A percentile compares a stretch with the other conserved stretches of the same genome.
Conservation (phyloP, 2,888 invertebrate species). For the Nymphalis c-album region DNA sequence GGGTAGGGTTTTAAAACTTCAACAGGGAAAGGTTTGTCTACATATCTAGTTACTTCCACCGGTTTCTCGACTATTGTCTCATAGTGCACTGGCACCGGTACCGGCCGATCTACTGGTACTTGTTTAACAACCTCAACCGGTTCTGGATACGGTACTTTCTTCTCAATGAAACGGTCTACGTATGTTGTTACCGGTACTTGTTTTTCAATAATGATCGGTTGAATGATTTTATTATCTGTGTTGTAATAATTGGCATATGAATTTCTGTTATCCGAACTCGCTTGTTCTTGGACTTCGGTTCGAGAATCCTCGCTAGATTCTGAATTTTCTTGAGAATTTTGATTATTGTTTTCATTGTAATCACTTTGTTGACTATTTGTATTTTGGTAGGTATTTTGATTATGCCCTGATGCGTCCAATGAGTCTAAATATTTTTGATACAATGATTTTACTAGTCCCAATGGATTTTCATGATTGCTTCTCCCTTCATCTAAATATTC, state of each 20-base stretch:
- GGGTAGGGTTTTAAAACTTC: constrained; percentile 78
- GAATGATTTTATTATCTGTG: constrained; percentile 63
- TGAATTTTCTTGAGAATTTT: constrained; percentile 54
- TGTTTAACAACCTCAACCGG: constrained; percentile 61
- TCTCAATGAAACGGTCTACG: constrained; percentile 69
- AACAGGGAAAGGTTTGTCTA: constrained; percentile 83
- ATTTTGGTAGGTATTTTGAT: constrained; percentile 60
- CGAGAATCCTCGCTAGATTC: constrained; percentile 64
- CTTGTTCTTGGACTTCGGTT: constrained; percentile 56
- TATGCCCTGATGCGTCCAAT: constrained; percentile 64
- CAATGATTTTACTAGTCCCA: constrained; percentile 55
- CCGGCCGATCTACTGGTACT: constrained; percentile 68
- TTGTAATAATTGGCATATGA: constrained; percentile 54
- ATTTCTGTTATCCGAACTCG: constrained; percentile 52
- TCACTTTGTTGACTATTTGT: constrained; percentile 52
- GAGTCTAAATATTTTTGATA: constrained; percentile 64
- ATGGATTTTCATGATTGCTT: constrained; percentile 56
- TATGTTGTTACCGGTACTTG: constrained; percentile 73
- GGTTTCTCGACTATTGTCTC: constrained; percentile 81
- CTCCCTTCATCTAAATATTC: constrained; percentile 71
- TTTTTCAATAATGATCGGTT: constrained; percentile 73
- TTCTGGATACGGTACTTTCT: constrained; percentile 70
- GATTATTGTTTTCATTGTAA: constrained; percentile 45
- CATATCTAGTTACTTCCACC: constrained; percentile 71
- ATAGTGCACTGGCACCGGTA: constrained; percentile 68